Percentiles rank a stretch among this genome's conserved stretches.
Conservation (phyloP, 2,888 invertebrate species). For the Drosophila rubida region DNA sequence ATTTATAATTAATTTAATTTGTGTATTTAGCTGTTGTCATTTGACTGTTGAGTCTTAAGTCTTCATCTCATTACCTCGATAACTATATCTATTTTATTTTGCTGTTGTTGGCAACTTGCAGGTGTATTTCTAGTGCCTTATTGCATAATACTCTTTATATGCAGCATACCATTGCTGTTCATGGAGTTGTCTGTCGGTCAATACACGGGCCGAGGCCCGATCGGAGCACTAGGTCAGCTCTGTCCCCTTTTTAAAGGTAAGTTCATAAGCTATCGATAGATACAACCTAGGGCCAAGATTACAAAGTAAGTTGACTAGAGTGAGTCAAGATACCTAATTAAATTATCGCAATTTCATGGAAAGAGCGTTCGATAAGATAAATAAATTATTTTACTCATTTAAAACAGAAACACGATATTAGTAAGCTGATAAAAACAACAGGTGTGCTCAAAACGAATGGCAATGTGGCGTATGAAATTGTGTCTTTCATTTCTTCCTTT, state of each 20-base stretch:
- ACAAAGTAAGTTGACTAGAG: not conserved
- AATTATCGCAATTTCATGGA: slow-evolving; percentile 3
- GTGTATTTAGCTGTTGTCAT: slow-evolving; percentile 63
- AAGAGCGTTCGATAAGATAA: slow-evolving; percentile 12
- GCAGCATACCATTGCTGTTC: slow-evolving; percentile 96
- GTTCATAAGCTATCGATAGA: slow-evolving; percentile 36
- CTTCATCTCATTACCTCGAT: slow-evolving; percentile 18
- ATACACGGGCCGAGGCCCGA: slow-evolving; percentile 95
- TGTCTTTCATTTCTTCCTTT: not conserved
- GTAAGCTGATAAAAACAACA: not conserved
- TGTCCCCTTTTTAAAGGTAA: slow-evolving; percentile 97
- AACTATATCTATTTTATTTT: slow-evolving; percentile 7
- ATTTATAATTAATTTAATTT: slow-evolving; percentile 80
- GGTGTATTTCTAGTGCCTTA: slow-evolving; percentile 98
- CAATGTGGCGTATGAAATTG: not conserved
- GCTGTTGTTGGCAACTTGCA: slow-evolving; percentile 84
- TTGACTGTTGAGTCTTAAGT: slow-evolving; percentile 3
- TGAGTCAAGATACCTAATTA: not conserved
- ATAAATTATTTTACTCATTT: not conserved
- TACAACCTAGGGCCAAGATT: not conserved
- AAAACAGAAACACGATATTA: slow-evolving; percentile 2
- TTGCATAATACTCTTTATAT: slow-evolving; percentile 94
- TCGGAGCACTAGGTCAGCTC: slow-evolving; percentile 95
- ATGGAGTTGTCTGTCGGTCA: slow-evolving; percentile 98
- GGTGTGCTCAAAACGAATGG: not conserved